Base-by-base conservation (phyloP, 2,113 vertebrate species). In the Hippoglossus stenolepis region DNA sequence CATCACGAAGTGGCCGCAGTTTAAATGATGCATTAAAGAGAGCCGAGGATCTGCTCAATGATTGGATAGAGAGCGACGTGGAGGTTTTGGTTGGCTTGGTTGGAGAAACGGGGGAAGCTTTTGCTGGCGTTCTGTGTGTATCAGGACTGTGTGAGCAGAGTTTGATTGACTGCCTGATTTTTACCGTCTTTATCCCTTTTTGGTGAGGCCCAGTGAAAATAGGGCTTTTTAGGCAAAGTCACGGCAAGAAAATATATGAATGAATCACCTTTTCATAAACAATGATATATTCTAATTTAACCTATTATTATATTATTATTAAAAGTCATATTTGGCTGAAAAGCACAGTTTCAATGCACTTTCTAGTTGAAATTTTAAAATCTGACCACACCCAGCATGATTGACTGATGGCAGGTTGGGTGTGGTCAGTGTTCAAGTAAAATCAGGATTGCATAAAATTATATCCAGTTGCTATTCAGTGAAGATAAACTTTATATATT, bases 11-110 rank as follows among this genome's bases (percentile, higher is more conserved):
- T 54, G 45, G 77, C 67, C 72, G 59, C 61, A 70, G 75, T 92
- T 91, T 85, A 86, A 91, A 93, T 62, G 72, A 89, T 77, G 77
- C 76, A 74, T 87, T 65, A 67, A 82, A 77, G 67, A 45, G 61
- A 43, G 68, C 17, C 31, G 40, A 23, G 26, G 58, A 82, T 28
- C 51, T 61, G 54, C 70, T 86, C 60, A 70, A 26, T 66, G 72
- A 70, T 70, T 2, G 72, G 60, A 69, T 18, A 61, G 54, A 38
- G 11, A 58, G 78, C 9, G 61, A n/a, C 15, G 5, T 60, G 61
- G 64, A 56, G 66, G 54, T 61, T 82, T 56, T 61, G 80, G 62
- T 87, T 79, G 72, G 74, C 74, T 18, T 17, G 31, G 38, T 6
- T 18, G 0, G 7, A 68, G 65, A 60, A 69, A n/a, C 5, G 24